phyloP scores from a whole-genome alignment of 2,797 vertebrate genomes.

The Gadopsis marmoratus region DNA sequence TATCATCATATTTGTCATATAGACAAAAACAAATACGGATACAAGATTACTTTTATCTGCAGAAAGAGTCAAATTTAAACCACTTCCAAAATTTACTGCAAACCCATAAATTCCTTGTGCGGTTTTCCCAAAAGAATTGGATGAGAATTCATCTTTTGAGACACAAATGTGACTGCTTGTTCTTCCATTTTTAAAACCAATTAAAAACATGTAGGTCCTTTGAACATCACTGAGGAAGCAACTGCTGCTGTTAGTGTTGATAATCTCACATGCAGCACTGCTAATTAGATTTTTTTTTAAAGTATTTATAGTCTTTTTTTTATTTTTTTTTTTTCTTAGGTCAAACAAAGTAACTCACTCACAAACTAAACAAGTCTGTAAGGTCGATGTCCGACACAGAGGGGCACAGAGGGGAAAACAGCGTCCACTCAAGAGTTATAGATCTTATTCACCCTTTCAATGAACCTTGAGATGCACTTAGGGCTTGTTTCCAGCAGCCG shows the following conservation, averaged over 20 bases:
- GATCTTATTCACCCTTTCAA: conserved; percentile 67
- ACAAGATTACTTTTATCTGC: no score
- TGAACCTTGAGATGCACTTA: conserved; percentile 79
- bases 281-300: background rate
- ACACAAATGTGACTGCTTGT: background rate
- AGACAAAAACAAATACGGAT: no score
- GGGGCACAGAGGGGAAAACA: background rate
- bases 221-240: no score
- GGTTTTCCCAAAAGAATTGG: background rate
- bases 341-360: background rate
- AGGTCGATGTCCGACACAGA: conserved; percentile 10
- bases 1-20: background rate
- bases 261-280: background rate
- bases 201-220: background rate
- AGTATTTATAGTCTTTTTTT: background rate
- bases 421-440: conserved; percentile 60
- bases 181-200: background rate
- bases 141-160: background rate
- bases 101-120: fast-evolving
- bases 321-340: no score
- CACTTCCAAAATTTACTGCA: background rate
- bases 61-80: background rate
- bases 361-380: background rate
- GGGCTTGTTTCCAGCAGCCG: conserved; percentile 63
- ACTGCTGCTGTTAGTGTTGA: background rate